Percentiles rank a stretch among this genome's conserved stretches.
Evolutionary conservation across 1,140 invertebrate species (phyloP).

Genomic region (Drosophila navojoa): DNA sequence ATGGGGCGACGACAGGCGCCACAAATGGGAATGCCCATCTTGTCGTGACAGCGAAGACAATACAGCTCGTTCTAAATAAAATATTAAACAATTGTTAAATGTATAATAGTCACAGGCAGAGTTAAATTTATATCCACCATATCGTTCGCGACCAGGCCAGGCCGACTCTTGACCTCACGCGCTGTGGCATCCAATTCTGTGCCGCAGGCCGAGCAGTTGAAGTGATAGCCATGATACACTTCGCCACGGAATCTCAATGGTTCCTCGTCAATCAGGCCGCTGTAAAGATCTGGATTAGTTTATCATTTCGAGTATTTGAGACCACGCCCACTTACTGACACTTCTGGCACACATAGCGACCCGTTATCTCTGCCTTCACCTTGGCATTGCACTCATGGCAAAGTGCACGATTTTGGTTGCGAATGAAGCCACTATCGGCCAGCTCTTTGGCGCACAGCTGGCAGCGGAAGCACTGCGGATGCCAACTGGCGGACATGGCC

Average conservation of each 20-base stretch:
- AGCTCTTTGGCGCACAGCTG: conserved; percentile 95
- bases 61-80: conserved; percentile 92
- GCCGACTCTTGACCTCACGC: conserved; percentile 95
- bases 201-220: conserved; percentile 97
- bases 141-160: conserved; percentile 95
- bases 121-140: conserved; percentile 84
- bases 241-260: conserved; percentile 98
- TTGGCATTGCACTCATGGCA: conserved; percentile 98
- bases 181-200: conserved; percentile 95
- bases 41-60: conserved; percentile 99
- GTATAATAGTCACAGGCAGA: background rate
- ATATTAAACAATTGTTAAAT: background rate
- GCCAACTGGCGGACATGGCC: conserved; percentile 99
- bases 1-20: conserved; percentile 98
- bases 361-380: conserved; percentile 96
- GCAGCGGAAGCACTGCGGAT: conserved; percentile 98
- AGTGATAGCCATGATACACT: conserved; percentile 99
- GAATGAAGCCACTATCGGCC: conserved; percentile 98
- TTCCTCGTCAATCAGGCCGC: conserved; percentile 97
- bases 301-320: background rate
- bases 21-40: conserved; percentile 99
- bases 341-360: conserved; percentile 99
- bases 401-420: conserved; percentile 95
- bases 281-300: conserved; percentile 78
- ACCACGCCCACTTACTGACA: conserved; percentile 93